These are phyloP conservation scores for Vollenhovia emeryi DNA, from an alignment of 1,140 invertebrate species.

Conservation along the genomic window DNA sequence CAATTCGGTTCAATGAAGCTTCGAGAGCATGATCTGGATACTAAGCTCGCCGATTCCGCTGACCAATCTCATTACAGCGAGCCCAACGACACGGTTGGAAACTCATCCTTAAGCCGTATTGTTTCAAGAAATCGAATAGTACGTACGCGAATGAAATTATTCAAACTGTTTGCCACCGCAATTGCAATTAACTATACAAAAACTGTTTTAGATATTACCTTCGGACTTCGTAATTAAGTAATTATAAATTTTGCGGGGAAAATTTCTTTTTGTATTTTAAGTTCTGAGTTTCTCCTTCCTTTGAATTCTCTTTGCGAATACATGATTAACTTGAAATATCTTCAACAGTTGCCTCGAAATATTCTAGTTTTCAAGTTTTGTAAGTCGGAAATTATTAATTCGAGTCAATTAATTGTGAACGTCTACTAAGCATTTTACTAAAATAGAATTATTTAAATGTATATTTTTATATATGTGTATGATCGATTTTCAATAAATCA, in stretches of 20 bases:
- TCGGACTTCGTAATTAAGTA: constrained; percentile 27
- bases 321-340: not conserved
- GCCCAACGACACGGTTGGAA: constrained; percentile 56
- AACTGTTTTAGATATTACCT: not conserved
- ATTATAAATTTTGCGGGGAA: not conserved
- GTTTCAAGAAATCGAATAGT: constrained; percentile 17
- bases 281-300: not conserved
- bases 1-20: constrained; percentile 64
- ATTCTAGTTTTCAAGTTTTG: not conserved
- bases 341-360: not conserved
- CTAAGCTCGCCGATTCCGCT: constrained; percentile 43
- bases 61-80: constrained; percentile 68
- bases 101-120: constrained; percentile 54
- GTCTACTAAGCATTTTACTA: not conserved
- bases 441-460: not conserved
- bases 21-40: constrained; percentile 53
- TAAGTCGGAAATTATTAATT: not conserved
- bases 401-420: not conserved
- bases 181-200: not conserved
- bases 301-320: not conserved
- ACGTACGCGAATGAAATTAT: constrained; percentile 32
- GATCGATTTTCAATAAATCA: not conserved
- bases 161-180: not conserved
- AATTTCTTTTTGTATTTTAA: not conserved
- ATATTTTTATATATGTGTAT: too few relatives aligned